These are phyloP conservation scores for Haliclona indistincta DNA, from an alignment of 37 sponge, comb jelly and placozoan species.

Conservation along the genomic window DNA sequence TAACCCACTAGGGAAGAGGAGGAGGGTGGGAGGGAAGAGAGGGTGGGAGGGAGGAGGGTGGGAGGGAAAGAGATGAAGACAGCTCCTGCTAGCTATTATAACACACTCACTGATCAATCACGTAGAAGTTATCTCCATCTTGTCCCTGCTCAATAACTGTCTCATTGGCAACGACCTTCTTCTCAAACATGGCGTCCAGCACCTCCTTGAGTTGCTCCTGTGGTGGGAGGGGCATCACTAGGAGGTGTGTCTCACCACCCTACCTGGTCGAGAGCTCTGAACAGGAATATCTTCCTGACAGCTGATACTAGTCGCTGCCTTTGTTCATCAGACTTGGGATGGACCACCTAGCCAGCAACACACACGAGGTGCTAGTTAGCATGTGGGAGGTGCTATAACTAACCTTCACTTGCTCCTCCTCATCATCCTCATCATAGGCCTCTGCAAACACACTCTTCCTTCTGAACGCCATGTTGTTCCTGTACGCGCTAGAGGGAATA, in stretches of 20 bases:
- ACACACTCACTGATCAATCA: conserved; percentile 82
- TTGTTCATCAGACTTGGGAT: conserved; percentile 93
- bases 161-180: conserved; percentile 66
- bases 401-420: conserved; percentile 45
- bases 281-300: conserved; percentile 80
- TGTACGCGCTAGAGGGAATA: conserved; percentile 49
- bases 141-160: conserved; percentile 91
- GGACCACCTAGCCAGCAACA: conserved; percentile 52
- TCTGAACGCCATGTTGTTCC: conserved; percentile 37
- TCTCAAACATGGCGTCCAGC: conserved; percentile 96
- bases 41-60: too few relatives aligned
- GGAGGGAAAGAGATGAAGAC: too few relatives aligned
- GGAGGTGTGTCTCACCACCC: background rate
- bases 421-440: conserved; percentile 68
- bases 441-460: conserved; percentile 86
- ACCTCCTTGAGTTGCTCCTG: conserved; percentile 80
- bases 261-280: conserved; percentile 72
- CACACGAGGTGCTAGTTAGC: too few relatives aligned
- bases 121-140: conserved; percentile 96
- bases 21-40: too few relatives aligned
- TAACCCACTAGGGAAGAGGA: conserved; percentile 35
- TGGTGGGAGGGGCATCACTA: background rate
- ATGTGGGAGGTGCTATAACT: too few relatives aligned
- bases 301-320: conserved; percentile 63
- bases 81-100: background rate